Conservation (phyloP, 2,797 vertebrate genomes). For the Apodemus agrarius region DNA sequence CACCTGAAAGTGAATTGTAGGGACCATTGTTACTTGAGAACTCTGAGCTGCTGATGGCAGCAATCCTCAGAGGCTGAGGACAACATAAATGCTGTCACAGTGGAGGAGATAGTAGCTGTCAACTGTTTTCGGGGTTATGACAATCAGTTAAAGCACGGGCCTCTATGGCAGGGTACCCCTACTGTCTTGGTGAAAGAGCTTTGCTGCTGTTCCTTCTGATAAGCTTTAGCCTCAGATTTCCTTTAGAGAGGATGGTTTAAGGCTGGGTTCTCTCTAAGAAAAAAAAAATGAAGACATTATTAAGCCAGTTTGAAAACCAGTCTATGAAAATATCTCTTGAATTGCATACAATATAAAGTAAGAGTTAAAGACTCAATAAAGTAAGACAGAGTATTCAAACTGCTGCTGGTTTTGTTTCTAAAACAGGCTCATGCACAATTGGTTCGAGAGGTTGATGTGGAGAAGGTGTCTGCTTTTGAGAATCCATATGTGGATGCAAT, state of each 20-base stretch:
- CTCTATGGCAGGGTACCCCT: background rate
- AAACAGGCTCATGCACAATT: slow-evolving; percentile 93
- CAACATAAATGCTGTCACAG: background rate
- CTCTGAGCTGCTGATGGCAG: slow-evolving; percentile 12
- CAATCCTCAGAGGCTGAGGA: background rate
- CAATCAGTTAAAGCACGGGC: background rate
- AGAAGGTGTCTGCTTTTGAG: slow-evolving; percentile 92
- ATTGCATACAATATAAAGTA: background rate
- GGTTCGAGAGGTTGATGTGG: slow-evolving; percentile 96
- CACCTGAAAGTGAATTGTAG: background rate
- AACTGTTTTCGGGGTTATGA: background rate
- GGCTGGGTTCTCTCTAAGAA: background rate
- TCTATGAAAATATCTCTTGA: background rate
- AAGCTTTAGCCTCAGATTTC: slow-evolving; percentile 22
- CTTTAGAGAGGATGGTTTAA: background rate
- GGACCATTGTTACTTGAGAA: background rate
- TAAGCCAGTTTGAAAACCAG: slow-evolving; percentile 13
- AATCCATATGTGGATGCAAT: slow-evolving; percentile 96
- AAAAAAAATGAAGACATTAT: slow-evolving; percentile 10
- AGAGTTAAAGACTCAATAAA: slow-evolving; percentile 47
- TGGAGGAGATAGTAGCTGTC: background rate
- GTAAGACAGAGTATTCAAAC: slow-evolving; percentile 28
- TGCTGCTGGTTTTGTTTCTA: background rate
- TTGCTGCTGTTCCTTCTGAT: background rate
- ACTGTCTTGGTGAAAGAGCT: background rate